Percentiles rank a stretch among this genome's conserved stretches.
phyloP scores from a whole-genome alignment of 2,113 vertebrate genomes.

The Microcebus jonahi region DNA sequence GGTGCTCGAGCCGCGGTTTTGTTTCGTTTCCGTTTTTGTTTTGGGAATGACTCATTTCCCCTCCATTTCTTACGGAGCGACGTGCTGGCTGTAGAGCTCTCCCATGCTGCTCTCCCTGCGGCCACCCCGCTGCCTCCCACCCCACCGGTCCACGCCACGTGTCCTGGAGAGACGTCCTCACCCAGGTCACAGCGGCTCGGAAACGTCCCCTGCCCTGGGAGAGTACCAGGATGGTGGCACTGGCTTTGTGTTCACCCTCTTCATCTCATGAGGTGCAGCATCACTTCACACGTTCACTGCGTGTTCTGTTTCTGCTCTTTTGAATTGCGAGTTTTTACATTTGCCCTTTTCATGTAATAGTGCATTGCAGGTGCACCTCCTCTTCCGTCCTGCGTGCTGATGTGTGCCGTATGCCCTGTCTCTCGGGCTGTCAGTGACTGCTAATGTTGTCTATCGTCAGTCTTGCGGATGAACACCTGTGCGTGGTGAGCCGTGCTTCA shows the following conservation, averaged over 20 bases:
- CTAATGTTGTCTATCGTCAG: not conserved
- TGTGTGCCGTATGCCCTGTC: not conserved
- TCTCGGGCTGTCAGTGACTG: not conserved
- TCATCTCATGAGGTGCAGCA: not conserved
- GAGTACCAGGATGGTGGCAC: too few relatives aligned
- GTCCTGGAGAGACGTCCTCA: not conserved
- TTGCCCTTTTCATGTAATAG: not conserved
- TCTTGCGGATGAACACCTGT: not conserved
- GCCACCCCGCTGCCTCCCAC: not conserved
- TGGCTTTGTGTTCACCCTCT: not conserved
- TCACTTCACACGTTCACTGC: not conserved
- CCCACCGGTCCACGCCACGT: fast-evolving
- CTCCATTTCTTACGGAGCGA: not conserved
- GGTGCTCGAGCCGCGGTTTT: not conserved
- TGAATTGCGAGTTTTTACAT: not conserved
- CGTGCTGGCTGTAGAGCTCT: not conserved
- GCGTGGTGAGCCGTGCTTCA: too few relatives aligned
- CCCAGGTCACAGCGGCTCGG: not conserved
- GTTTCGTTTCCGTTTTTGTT: not conserved
- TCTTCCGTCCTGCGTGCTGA: not conserved
- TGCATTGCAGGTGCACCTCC: not conserved
- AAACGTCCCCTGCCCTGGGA: too few relatives aligned
- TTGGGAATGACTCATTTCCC: not conserved
- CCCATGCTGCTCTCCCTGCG: too few relatives aligned
- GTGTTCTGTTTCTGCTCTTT: not conserved